Evolutionary conservation across 2,888 invertebrate species (phyloP), one percentile per base, ranked within the genome.

Genomic region (Rhagonycha lutea): DNA sequence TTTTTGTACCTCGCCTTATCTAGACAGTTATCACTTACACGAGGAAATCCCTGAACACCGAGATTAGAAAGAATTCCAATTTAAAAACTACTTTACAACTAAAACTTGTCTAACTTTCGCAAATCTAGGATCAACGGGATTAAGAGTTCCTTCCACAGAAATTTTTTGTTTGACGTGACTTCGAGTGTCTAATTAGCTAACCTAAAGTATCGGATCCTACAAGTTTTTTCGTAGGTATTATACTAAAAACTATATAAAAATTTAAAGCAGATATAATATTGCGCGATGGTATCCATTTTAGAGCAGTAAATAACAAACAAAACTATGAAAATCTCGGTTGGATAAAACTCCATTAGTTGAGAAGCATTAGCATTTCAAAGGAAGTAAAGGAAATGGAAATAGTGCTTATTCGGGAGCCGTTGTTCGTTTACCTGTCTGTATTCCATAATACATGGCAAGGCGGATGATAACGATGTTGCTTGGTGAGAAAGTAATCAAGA

Each of bases 1-100:
- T 81, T 77, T 79, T 81, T 81, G 79, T 80, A 82, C 83, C 84
- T 84, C 83, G 83, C 83, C 83, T 83, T 84, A 84, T 84, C 83
- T 81, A 79, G 82, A 82, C 80, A 80, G 82, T 83, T 79, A 83
- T 82, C 82, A 81, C 81, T 80, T 78, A 79, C 80, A 79, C 72
- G 68, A 60, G 72, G 72, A 77, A 76, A 75, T 78, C 77, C 79
- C 62, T 70, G 60, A 72, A 74, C 74, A 60, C 23, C 69, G 32
- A 79, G 80, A 81, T 80, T 80, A 80, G 78, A 78, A 80, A 73
- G 24, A 79, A 79, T 72, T 78, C 76, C 78, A 78, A 81, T 81
- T 82, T 81, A 79, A 83, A 82, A 82, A 81, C 79, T 77, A 80
- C 79, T 78, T 77, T 74, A 75, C 78, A 79, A 77, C 74, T 68